Base-by-base conservation (phyloP, 1,140 invertebrate species). In the Orussus abietinus region DNA sequence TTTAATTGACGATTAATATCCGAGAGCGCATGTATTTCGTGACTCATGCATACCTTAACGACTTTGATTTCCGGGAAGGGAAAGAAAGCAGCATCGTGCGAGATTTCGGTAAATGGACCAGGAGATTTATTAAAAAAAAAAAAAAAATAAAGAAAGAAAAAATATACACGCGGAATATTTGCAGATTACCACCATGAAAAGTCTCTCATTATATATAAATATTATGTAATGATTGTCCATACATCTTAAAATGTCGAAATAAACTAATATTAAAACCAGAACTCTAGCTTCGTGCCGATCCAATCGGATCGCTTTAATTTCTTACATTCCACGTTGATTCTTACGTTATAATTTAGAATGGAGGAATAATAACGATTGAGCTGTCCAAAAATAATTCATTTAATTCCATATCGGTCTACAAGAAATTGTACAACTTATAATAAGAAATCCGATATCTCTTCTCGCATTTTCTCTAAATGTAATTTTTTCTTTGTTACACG, bases 141-240 rank as follows among this genome's bases (percentile, higher is more conserved):
- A 18, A 21, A 40, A 32, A 18, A 14, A 47, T 22, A 34, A 33
- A 43, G 35, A 51, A 15, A 12, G 36, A 47, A 45, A 11, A 41
- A 42, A 42, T n/a, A 64, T 66, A 68, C 55, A 28, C 25, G 17
- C 17, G 17, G 64, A 65, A 66, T 57, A 57, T n/a, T n/a, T n/a
- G n/a, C n/a, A 20, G 9, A 36, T 55, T 61, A 68, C 62, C 55
- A 64, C 55, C 64, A 65, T 60, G 55, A 48, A 64, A 62, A 64
- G 55, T 49, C 41, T 65, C 62, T 68, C 65, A 70, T 62, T 61
- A 64, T 70, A 70, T 70, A 62, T 64, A 69, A 70, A 68, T 69
- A 70, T 70, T 70, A 70, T 70, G 63, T 70, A 69, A 70, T 70
- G 69, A 70, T 70, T 70, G 67, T 70, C 67, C 67, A 70, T 69